phyloP scores from a whole-genome alignment of 2,113 vertebrate species.

The Grallaria varia region DNA sequence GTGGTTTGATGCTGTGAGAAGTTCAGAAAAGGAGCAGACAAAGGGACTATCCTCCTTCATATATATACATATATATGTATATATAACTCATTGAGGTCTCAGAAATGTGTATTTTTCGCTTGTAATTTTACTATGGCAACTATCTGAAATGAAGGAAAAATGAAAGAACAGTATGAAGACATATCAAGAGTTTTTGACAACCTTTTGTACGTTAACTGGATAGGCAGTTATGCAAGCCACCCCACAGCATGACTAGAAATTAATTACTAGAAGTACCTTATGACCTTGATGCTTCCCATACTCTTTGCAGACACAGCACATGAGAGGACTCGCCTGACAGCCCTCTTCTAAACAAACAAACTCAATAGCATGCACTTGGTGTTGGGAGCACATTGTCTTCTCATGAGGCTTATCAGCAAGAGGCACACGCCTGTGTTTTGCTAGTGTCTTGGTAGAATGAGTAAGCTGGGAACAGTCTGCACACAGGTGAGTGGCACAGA shows the following conservation, averaged over 20 bases:
- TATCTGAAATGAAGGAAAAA: not conserved
- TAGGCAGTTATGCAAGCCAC: not conserved
- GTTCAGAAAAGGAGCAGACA: not conserved
- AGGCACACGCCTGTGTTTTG: constrained; percentile 93
- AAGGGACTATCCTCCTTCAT: not conserved
- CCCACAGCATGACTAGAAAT: not conserved
- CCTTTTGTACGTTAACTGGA: not conserved
- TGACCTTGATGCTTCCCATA: constrained; percentile 99
- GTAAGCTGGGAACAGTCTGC: constrained; percentile 93
- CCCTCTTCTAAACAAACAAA: constrained; percentile 96
- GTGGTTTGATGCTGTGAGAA: not conserved
- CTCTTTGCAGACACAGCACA: constrained; percentile 99
- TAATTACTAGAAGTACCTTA: constrained; percentile 78
- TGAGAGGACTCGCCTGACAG: constrained; percentile 90
- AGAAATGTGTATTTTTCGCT: not conserved
- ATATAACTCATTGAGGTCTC: not conserved
- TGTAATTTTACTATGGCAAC: not conserved
- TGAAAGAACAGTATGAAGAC: not conserved
- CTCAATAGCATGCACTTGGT: constrained; percentile 97
- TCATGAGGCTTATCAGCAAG: constrained; percentile 97
- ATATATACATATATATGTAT: not conserved
- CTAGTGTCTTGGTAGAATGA: constrained; percentile 95
- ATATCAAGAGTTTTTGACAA: not conserved
- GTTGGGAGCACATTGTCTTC: constrained; percentile 95
- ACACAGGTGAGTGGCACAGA: constrained; percentile 95